A percentile compares a stretch with the other conserved stretches of the same genome.
Conservation (phyloP, 1,140 invertebrate genomes). For the Chrysomallon squamiferum region DNA sequence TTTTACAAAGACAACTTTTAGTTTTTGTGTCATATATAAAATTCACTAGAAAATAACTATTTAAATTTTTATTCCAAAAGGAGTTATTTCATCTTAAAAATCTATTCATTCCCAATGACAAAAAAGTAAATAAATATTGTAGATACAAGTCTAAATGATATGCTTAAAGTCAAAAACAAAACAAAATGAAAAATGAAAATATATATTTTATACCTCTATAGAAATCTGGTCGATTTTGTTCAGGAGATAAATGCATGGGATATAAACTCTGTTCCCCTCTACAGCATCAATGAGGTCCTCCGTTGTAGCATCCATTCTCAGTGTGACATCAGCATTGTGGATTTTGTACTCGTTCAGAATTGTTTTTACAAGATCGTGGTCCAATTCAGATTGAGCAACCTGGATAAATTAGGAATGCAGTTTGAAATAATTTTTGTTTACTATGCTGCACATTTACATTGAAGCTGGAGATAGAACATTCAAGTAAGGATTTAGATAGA, state of each 20-base stretch:
- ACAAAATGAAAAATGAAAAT: background rate
- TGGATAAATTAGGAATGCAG: too few relatives aligned
- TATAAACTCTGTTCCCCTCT: slow-evolving; percentile 97
- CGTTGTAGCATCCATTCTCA: slow-evolving; percentile 89
- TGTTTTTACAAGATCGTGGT: slow-evolving; percentile 92
- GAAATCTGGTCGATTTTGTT: slow-evolving; percentile 93
- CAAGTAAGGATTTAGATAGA: too few relatives aligned
- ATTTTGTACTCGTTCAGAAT: slow-evolving; percentile 98
- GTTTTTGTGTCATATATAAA: background rate
- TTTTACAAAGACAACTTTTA: too few relatives aligned
- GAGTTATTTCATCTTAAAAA: too few relatives aligned
- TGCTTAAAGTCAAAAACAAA: too few relatives aligned
- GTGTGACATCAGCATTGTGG: slow-evolving; percentile 85
- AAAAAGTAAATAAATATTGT: too few relatives aligned
- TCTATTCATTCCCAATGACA: background rate
- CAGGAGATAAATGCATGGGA: slow-evolving; percentile 97
- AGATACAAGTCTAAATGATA: too few relatives aligned
- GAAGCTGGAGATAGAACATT: too few relatives aligned
- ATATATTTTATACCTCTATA: slow-evolving; percentile 63
- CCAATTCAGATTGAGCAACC: slow-evolving; percentile 92
- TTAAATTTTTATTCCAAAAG: background rate
- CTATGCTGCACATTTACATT: too few relatives aligned
- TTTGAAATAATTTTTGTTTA: too few relatives aligned
- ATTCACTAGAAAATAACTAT: background rate
- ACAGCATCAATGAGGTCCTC: slow-evolving; percentile 99